phyloP scores from a whole-genome alignment of 1,140 invertebrate species.

The Chymomyza costata region DNA sequence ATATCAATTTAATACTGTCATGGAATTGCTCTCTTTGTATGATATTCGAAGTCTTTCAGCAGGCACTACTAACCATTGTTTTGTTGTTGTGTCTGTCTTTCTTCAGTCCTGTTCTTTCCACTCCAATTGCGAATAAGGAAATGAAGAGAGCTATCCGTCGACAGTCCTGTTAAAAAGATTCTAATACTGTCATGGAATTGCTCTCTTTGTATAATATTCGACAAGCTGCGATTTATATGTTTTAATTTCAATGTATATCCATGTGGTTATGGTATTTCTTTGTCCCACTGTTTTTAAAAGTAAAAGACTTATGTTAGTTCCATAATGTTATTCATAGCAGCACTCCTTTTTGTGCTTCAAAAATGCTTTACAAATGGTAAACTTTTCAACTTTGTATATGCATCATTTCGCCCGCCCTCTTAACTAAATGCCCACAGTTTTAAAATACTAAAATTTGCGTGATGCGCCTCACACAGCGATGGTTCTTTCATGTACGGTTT shows the following conservation, averaged over 20 bases:
- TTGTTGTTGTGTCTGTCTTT: neutral
- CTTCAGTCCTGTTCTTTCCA: slow-evolving; percentile 25
- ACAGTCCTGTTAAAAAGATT: slow-evolving; percentile 77
- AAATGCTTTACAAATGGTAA: neutral
- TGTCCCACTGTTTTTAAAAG: slow-evolving; percentile 37
- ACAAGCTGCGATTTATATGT: slow-evolving; percentile 44
- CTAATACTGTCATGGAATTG: slow-evolving; percentile 82
- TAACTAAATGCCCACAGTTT: slow-evolving; percentile 50
- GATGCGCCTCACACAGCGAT: neutral
- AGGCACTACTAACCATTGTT: slow-evolving; percentile 19
- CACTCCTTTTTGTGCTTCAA: no score
- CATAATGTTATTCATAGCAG: no score
- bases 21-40: slow-evolving; percentile 82
- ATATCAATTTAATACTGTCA: slow-evolving; percentile 78
- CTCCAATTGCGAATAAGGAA: slow-evolving; percentile 75
- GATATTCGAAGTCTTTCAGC: slow-evolving; percentile 70
- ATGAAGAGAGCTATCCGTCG: slow-evolving; percentile 83
- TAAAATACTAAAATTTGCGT: slow-evolving; percentile 31
- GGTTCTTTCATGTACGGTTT: no score
- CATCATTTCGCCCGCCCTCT: slow-evolving; percentile 54
- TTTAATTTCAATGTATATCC: slow-evolving; percentile 2
- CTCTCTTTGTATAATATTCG: slow-evolving; percentile 80
- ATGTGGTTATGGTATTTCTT: slow-evolving; percentile 11
- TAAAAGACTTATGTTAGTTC: no score
- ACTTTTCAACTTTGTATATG: slow-evolving; percentile 23